Evolutionary conservation across 2,797 vertebrate species (phyloP).

Genomic region (Emydoidea blandingii): DNA sequence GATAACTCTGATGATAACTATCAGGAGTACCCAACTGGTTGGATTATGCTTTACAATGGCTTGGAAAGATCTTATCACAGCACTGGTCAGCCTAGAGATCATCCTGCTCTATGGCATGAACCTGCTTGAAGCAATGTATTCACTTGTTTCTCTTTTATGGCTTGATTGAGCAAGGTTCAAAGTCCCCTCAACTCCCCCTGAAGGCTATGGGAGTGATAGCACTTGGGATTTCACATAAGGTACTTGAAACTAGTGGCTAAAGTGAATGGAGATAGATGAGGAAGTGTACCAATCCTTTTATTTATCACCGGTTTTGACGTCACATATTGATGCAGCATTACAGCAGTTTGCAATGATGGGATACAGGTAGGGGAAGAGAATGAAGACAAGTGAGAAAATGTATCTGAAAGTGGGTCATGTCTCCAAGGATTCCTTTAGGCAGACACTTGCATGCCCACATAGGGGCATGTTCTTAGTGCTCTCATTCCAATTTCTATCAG

Average conservation of each 20-base stretch:
- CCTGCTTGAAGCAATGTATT: neutral
- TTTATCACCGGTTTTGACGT: constrained; percentile 54
- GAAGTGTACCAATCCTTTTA: neutral
- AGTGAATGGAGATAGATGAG: neutral
- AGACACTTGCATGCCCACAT: neutral
- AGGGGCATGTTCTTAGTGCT: neutral
- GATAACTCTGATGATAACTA: constrained; percentile 36
- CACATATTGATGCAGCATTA: constrained; percentile 9
- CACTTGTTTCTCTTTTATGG: neutral
- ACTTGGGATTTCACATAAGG: constrained; percentile 5
- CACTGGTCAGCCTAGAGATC: neutral
- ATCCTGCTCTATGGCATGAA: neutral
- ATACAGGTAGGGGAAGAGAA: neutral
- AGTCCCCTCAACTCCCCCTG: neutral
- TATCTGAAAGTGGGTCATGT: neutral
- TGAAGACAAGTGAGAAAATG: constrained; percentile 24
- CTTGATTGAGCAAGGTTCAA: neutral
- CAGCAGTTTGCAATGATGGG: neutral
- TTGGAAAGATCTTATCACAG: neutral
- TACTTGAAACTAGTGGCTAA: neutral
- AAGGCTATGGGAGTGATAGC: neutral
- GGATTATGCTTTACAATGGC: constrained; percentile 9
- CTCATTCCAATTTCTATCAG: neutral
- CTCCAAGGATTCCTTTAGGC: neutral
- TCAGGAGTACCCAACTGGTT: neutral